Percentiles rank a stretch among this genome's conserved stretches.
These are phyloP conservation scores for Balanococcus diminutus DNA, from an alignment of 2,888 invertebrate genomes.

Conservation along the genomic window DNA sequence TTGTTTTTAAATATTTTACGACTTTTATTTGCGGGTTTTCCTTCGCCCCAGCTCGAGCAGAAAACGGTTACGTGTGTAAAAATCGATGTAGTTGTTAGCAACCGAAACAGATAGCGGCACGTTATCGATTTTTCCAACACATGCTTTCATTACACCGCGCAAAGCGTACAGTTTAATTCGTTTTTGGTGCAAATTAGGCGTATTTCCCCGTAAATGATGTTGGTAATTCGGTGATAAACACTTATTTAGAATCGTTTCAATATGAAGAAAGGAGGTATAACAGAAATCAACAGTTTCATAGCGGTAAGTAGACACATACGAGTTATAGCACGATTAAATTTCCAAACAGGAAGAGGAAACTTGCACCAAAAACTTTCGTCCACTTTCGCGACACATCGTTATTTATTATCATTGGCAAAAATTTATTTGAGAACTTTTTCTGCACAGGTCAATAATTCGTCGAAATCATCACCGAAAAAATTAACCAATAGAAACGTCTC, in stretches of 20 bases:
- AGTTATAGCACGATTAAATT: not conserved
- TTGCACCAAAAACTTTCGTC: not conserved
- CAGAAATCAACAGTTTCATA: constrained; percentile 48
- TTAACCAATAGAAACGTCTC: not conserved
- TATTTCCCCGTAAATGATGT: not conserved
- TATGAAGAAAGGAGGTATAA: constrained; percentile 51
- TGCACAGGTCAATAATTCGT: not conserved
- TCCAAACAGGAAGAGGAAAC: not conserved
- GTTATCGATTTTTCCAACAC: constrained; percentile 37
- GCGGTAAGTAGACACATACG: constrained; percentile 34
- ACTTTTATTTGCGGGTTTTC: not conserved
- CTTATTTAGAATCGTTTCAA: not conserved
- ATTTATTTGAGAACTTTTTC: not conserved
- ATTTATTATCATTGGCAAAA: not conserved
- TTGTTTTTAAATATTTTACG: constrained; percentile 18
- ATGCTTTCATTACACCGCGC: constrained; percentile 32
- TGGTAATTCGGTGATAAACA: not conserved
- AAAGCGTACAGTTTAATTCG: not conserved
- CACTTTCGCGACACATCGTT: not conserved
- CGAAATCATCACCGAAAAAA: not conserved
- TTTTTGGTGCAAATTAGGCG: not conserved
- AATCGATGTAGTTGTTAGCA: constrained; percentile 54
- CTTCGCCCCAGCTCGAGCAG: not conserved
- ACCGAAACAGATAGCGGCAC: constrained; percentile 43
- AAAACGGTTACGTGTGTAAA: not conserved